Evolutionary conservation across 2,888 invertebrate species (phyloP).

Genomic region (Synanthedon vespiformis): DNA sequence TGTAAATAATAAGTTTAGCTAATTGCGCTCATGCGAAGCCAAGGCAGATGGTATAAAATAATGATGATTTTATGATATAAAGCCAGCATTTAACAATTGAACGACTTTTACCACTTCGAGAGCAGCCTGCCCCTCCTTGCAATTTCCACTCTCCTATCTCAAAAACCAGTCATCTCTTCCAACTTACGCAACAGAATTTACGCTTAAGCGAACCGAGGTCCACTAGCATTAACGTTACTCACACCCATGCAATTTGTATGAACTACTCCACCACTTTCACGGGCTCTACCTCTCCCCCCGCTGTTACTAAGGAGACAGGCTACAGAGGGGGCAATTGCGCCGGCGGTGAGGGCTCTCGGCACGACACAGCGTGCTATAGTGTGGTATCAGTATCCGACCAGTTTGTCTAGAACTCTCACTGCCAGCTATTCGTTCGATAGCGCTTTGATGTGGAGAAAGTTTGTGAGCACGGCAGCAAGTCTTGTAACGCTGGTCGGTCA

Average conservation of each 20-base stretch:
- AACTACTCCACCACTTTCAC: slow-evolving; percentile 24
- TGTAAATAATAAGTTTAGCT: too few species aligned
- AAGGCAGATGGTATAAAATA: too few species aligned
- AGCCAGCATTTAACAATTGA: too few species aligned
- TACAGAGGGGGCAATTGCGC: slow-evolving; percentile 35
- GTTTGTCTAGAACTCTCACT: slow-evolving; percentile 24
- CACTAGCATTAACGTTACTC: slow-evolving; percentile 57
- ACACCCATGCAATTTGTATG: slow-evolving; percentile 63
- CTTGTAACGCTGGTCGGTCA: slow-evolving; percentile 22
- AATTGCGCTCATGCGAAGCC: too few species aligned
- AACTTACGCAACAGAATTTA: slow-evolving; percentile 68
- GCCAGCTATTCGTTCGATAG: slow-evolving; percentile 12
- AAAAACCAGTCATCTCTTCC: slow-evolving; percentile 58
- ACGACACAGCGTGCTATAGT: slow-evolving; percentile 62
- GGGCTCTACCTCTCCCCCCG: slow-evolving; percentile 29
- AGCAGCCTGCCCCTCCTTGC: too few species aligned
- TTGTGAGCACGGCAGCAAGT: slow-evolving; percentile 21
- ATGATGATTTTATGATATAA: too few species aligned
- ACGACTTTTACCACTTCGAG: too few species aligned
- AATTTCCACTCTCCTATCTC: slow-evolving; percentile 40
- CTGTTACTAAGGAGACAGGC: slow-evolving; percentile 20
- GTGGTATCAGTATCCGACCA: slow-evolving; percentile 50
- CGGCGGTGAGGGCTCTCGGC: slow-evolving; percentile 57
- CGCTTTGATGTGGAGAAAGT: slow-evolving; percentile 8
- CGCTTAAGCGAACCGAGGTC: slow-evolving; percentile 64